Conservation (phyloP, 2,888 invertebrate genomes). For the Flabesymbios commensalis region DNA sequence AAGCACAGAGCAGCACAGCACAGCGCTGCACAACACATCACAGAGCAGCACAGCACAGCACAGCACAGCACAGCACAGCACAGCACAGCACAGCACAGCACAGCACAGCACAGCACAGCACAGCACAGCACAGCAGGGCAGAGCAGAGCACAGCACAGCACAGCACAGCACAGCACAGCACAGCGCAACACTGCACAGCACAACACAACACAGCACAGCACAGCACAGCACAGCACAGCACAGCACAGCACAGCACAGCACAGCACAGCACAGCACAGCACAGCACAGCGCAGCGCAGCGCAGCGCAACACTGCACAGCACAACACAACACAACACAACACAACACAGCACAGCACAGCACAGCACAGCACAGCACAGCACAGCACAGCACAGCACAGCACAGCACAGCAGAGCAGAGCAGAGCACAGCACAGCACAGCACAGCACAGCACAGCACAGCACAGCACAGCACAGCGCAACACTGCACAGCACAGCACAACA, state of each 20-base stretch:
- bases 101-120: conserved; percentile 1
- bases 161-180: neutral
- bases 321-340: conserved; percentile 1
- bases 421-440: neutral
- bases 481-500: neutral
- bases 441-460: neutral
- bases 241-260: conserved; percentile 11
- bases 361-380: neutral
- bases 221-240: neutral
- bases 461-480: neutral
- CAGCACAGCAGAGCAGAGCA: neutral
- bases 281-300: neutral
- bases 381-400: neutral
- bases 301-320: neutral
- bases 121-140: neutral
- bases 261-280: conserved; percentile 6
- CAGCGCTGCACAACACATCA: neutral
- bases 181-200: neutral
- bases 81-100: neutral
- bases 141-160: neutral
- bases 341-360: neutral
- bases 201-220: conserved; percentile 2
- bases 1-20: neutral
- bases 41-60: neutral
- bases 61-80: neutral